phyloP scores from a whole-genome alignment of 1,140 invertebrate genomes.

The Drosophila busckii region DNA sequence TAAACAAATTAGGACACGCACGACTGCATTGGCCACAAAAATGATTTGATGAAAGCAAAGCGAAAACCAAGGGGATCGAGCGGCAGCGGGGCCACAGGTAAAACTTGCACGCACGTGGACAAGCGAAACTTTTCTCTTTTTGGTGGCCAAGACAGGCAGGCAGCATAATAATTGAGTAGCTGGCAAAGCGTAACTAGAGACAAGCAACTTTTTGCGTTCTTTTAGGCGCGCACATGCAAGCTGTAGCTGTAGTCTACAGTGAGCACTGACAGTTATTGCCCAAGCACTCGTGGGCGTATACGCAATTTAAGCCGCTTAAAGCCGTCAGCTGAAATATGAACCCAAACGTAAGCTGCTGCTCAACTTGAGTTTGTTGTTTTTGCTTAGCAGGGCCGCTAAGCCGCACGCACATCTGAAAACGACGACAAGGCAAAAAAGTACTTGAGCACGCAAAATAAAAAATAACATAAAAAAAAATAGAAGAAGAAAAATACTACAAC shows the following conservation, averaged over 20 bases:
- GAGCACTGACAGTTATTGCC: conserved; percentile 35
- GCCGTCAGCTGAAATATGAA: conserved; percentile 47
- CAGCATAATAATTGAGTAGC: conserved; percentile 71
- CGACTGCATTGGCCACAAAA: conserved; percentile 61
- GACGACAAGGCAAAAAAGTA: conserved; percentile 47
- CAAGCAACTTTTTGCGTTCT: too few relatives aligned
- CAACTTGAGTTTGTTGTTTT: conserved; percentile 1
- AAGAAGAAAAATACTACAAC: neutral
- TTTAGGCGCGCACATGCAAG: too few relatives aligned
- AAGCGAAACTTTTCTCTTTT: conserved; percentile 29
- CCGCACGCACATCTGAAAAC: conserved; percentile 65
- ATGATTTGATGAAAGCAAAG: conserved; percentile 48
- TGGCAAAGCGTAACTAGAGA: conserved; percentile 18
- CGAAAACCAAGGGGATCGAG: neutral
- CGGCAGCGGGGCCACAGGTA: conserved; percentile 11
- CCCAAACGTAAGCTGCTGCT: conserved; percentile 44
- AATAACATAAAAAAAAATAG: conserved; percentile 13
- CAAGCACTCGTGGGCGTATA: conserved; percentile 47
- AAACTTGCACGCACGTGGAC: conserved; percentile 36
- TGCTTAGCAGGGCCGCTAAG: conserved; percentile 44
- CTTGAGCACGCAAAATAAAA: conserved; percentile 63
- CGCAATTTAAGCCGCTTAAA: conserved; percentile 72
- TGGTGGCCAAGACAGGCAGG: conserved; percentile 29
- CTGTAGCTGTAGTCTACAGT: too few relatives aligned
- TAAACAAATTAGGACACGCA: conserved; percentile 69